Base-by-base conservation (phyloP, 2,888 invertebrate genomes). In the Clusia tigrina region DNA sequence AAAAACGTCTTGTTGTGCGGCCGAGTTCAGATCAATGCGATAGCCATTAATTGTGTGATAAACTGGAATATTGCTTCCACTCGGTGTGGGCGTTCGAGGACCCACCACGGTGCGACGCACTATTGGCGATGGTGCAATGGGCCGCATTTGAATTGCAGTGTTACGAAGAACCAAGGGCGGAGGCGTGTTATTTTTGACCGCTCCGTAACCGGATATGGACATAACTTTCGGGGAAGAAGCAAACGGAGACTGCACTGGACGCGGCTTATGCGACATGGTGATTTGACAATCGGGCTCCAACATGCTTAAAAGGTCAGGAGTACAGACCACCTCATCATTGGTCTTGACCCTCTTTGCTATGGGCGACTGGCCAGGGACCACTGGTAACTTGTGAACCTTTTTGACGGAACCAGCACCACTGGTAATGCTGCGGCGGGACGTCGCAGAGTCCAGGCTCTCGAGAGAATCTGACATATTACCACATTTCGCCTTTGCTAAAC, bases 291-390 rank as follows among this genome's bases (percentile, higher is more conserved):
- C 83, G 0, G 81, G 81, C 46, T 81, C 81, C 10, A 83, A 65
- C 80, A 84, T 80, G 63, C 81, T 82, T 2, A 83, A 67, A 23
- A 84, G 69, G 77, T 89, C 89, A 1, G 89, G 89, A 1, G 89
- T 89, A 67, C 89, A 89, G 18, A 89, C 88, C 15, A 89, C 87
- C 70, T 88, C 85, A 65, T 81, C 81, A 53, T 81, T 82, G 2
- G 69, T 66, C 66, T 81, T 83, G 0, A 67, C 32, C 12, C 76
- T 76, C 56, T 81, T 81, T 0, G 75, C 62, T n/a, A 70, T 42
- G 37, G 62, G 65, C 1, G 60, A 59, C 10, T 65, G 65, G 2
- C 20, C 5, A 2, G 18, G 2, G 60, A 64, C 1, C 12, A 1
- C 2, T 42, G 66, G 20, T 20, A 67, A 54, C 71, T 77, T 54